A percentile compares a stretch with the other conserved stretches of the same genome.
Conservation (phyloP, 2,113 vertebrate species). For the Meleagris gallopavo region DNA sequence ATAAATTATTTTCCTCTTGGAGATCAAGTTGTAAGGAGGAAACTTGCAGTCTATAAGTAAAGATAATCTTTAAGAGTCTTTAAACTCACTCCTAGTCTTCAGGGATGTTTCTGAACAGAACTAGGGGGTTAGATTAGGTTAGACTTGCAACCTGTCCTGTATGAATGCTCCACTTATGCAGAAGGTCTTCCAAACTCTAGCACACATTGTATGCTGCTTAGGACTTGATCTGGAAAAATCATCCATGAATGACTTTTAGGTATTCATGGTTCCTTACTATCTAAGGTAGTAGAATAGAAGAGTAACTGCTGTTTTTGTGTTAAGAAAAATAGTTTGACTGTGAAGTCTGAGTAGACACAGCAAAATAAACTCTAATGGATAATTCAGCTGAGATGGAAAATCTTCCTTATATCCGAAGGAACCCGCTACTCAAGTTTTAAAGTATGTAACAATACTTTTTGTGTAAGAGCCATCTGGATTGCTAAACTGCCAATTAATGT, state of each 20-base stretch:
- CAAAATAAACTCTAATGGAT: not conserved
- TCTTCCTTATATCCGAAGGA: not conserved
- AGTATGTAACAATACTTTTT: not conserved
- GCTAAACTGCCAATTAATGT: not conserved
- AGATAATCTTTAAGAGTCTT: not conserved
- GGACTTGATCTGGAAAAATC: not conserved
- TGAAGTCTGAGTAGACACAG: not conserved
- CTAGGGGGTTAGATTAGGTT: not conserved
- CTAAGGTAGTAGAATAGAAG: not conserved
- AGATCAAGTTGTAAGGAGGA: not conserved
- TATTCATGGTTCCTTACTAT: not conserved
- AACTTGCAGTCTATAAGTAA: not conserved
- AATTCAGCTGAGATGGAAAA: not conserved
- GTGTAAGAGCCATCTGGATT: not conserved
- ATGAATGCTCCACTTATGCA: not conserved
- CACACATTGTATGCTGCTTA: not conserved
- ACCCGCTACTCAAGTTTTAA: not conserved
- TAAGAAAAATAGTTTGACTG: not conserved
- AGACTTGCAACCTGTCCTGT: not conserved
- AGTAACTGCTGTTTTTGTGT: not conserved
- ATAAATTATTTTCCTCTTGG: not conserved
- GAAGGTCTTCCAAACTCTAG: not conserved
- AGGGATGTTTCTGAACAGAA: not conserved
- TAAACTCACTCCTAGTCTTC: not conserved
- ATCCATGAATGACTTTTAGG: not conserved